Conservation (phyloP, 2,797 vertebrate genomes). For the Cephalopachus bancanus region DNA sequence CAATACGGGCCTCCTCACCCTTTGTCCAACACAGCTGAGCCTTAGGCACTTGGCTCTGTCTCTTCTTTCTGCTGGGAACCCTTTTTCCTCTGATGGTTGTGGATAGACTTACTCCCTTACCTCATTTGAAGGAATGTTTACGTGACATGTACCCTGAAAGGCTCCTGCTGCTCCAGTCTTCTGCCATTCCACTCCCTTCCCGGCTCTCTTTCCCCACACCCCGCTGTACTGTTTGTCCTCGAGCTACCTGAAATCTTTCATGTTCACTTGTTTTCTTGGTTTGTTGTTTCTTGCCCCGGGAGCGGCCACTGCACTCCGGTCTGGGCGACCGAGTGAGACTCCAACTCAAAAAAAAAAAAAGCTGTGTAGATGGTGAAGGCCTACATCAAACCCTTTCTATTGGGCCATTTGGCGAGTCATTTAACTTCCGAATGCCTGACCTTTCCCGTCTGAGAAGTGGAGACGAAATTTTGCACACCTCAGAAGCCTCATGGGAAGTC, state of each 20-base stretch:
- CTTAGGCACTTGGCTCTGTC: neutral
- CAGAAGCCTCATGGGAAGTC: neutral
- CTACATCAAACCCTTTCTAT: neutral
- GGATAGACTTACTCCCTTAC: neutral
- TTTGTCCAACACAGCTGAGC: neutral
- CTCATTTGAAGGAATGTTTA: neutral
- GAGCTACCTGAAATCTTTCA: neutral
- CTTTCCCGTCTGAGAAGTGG: constrained; percentile 20
- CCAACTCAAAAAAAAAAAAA: neutral
- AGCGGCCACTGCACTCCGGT: no score
- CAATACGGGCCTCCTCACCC: neutral
- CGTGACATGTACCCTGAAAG: neutral
- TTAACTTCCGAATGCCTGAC: neutral
- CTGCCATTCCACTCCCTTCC: neutral
- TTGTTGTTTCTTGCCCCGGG: neutral
- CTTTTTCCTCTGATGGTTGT: neutral
- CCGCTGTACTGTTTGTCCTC: neutral
- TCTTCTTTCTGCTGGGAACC: neutral
- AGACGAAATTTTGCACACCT: neutral
- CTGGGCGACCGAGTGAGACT: no score
- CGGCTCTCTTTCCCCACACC: neutral
- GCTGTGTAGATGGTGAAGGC: neutral
- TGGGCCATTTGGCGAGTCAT: neutral
- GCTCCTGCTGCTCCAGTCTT: neutral
- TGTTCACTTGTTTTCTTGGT: neutral